Percentiles rank a stretch among this genome's conserved stretches.
Conservation (phyloP, 1,140 invertebrate species). For the Babylonia areolata region DNA sequence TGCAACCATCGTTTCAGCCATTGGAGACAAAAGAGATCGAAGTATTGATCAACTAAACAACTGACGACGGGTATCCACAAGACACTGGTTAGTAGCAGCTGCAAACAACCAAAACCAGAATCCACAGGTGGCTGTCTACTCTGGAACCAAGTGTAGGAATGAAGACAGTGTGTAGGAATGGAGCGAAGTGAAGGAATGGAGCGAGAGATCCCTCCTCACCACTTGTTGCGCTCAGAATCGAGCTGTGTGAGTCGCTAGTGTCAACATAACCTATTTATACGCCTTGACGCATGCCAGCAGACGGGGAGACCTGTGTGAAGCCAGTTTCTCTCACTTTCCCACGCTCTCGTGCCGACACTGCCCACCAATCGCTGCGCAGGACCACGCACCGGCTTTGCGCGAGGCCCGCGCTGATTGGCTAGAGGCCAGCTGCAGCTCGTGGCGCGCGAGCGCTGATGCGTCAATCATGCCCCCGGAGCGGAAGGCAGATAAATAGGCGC, state of each 20-base stretch:
- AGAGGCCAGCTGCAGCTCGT: constrained; percentile 38
- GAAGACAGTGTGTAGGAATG: not conserved
- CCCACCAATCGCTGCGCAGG: constrained; percentile 49
- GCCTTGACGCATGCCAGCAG: constrained; percentile 46
- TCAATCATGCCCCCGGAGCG: constrained; percentile 55
- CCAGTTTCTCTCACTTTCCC: constrained; percentile 54
- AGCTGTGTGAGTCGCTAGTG: not conserved
- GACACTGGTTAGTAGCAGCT: not conserved
- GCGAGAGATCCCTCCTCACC: not conserved
- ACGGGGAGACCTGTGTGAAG: constrained; percentile 48
- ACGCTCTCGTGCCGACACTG: constrained; percentile 56
- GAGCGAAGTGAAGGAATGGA: not conserved
- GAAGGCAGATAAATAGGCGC: constrained; percentile 59
- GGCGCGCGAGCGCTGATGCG: constrained; percentile 47
- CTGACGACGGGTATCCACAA: too few species aligned
- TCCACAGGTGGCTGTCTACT: not conserved
- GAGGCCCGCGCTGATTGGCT: constrained; percentile 52
- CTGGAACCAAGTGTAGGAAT: too few species aligned
- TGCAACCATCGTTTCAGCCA: constrained; percentile 30
- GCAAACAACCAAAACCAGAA: not conserved
- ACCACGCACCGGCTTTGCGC: constrained; percentile 50
- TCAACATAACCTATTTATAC: constrained; percentile 52
- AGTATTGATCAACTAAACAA: not conserved
- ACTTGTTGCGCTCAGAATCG: not conserved
- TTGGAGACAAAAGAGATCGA: not conserved